Percentiles rank a stretch among this genome's conserved stretches.
These are phyloP conservation scores for Molossus molossus DNA, from an alignment of 2,797 vertebrate genomes.

Conservation along the genomic window DNA sequence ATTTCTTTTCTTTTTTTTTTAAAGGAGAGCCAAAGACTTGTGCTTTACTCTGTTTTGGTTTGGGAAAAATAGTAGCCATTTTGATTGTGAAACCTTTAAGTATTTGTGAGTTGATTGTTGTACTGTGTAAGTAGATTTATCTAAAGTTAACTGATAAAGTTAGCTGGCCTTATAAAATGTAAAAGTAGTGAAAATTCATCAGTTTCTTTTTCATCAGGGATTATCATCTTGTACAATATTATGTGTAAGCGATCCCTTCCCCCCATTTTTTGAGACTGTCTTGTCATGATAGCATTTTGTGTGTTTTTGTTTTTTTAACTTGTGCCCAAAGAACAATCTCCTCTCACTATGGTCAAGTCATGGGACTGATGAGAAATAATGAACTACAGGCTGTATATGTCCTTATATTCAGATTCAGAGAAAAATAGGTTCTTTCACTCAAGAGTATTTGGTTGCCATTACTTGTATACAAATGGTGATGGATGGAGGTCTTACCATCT, in stretches of 20 bases:
- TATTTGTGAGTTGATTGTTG: slow-evolving; percentile 88
- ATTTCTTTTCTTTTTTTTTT: slow-evolving; percentile 85
- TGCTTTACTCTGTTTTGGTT: slow-evolving; percentile 88
- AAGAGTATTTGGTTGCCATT: slow-evolving; percentile 29
- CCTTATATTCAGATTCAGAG: slow-evolving; percentile 50
- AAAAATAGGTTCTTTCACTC: slow-evolving; percentile 50
- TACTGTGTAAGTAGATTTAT: slow-evolving; percentile 85
- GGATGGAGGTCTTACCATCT: slow-evolving; percentile 36
- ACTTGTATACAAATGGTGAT: slow-evolving; percentile 20
- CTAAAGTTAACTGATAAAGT: slow-evolving; percentile 86
- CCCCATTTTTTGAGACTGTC: slow-evolving; percentile 68
- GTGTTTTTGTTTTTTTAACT: slow-evolving; percentile 74
- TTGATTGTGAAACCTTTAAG: slow-evolving; percentile 86
- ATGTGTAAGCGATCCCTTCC: slow-evolving; percentile 77
- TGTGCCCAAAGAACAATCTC: slow-evolving; percentile 72
- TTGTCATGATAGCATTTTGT: slow-evolving; percentile 73
- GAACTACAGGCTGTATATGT: not conserved
- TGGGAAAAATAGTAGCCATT: slow-evolving; percentile 82
- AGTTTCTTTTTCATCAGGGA: slow-evolving; percentile 75
- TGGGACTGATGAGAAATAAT: slow-evolving; percentile 70
- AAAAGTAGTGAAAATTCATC: slow-evolving; percentile 85
- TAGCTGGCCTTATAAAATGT: slow-evolving; percentile 87
- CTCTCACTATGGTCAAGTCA: slow-evolving; percentile 34
- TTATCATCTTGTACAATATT: slow-evolving; percentile 77
- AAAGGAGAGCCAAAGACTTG: slow-evolving; percentile 93